A percentile compares a stretch with the other conserved stretches of the same genome.
Evolutionary conservation across 2,888 invertebrate species (phyloP).

Genomic region (Thera britannica): DNA sequence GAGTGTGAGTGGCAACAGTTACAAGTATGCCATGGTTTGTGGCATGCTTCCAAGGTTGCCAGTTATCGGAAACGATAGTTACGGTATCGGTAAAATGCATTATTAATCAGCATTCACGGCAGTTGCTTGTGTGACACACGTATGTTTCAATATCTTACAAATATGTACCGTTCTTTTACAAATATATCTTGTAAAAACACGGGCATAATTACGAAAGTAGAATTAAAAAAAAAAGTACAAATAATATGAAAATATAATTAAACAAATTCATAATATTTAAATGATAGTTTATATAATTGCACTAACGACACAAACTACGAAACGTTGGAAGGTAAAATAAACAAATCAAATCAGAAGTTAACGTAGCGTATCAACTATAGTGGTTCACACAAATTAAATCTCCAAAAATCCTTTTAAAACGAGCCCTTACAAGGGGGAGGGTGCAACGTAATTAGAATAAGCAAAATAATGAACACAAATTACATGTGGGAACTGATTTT

Average conservation of each 20-base stretch:
- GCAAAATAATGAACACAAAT: slow-evolving; percentile 71
- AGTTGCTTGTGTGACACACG: slow-evolving; percentile 32
- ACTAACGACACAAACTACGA: slow-evolving; percentile 21
- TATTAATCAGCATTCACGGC: slow-evolving; percentile 52
- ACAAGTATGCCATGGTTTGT: slow-evolving; percentile 44
- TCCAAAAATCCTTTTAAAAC: slow-evolving; percentile 63
- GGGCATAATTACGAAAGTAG: no score
- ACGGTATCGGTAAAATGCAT: slow-evolving; percentile 48
- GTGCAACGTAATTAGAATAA: slow-evolving; percentile 72
- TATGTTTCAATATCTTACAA: slow-evolving; percentile 1
- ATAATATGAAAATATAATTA: no score
- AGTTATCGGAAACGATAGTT: slow-evolving; percentile 50
- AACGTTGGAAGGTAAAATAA: slow-evolving; percentile 50
- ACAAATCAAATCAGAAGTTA: slow-evolving; percentile 57
- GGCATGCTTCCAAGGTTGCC: slow-evolving; percentile 50
- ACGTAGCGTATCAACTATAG: slow-evolving; percentile 58
- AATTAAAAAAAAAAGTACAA: no score
- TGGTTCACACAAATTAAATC: slow-evolving; percentile 79
- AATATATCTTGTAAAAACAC: no score
- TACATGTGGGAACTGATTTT: slow-evolving; percentile 74
- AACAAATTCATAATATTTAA: background rate
- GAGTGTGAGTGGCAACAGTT: slow-evolving; percentile 26
- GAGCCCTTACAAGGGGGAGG: slow-evolving; percentile 61
- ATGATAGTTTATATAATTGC: slow-evolving; percentile 15
- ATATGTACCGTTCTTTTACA: background rate